phyloP scores from a whole-genome alignment of 2,113 vertebrate species.

The Todiramphus saurophagus region DNA sequence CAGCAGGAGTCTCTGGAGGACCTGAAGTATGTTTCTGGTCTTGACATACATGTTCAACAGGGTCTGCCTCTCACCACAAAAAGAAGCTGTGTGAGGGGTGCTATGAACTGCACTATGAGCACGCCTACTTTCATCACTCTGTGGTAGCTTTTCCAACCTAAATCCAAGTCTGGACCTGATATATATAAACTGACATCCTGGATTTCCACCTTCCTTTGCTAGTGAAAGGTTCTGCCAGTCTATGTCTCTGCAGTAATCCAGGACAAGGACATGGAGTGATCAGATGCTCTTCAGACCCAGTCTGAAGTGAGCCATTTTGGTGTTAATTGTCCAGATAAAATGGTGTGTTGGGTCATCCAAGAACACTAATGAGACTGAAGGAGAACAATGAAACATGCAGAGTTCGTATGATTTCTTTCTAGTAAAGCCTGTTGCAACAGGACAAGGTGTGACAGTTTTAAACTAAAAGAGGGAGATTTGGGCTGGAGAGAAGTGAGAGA shows the following conservation, averaged over 20 bases:
- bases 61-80: not conserved
- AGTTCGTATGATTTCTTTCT: not conserved
- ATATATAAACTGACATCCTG: not conserved
- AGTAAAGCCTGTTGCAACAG: not conserved
- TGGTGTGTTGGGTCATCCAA: not conserved
- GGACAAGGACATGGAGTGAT: not conserved
- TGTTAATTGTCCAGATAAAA: not conserved
- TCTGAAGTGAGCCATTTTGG: not conserved
- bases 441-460: not conserved
- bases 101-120: not conserved
- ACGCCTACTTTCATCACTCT: not conserved
- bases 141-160: accelerated
- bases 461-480: not conserved
- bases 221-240: not conserved
- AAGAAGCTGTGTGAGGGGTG: not conserved
- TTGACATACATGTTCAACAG: accelerated
- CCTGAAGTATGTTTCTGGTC: not conserved
- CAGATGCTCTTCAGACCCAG: not conserved
- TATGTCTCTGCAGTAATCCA: not conserved
- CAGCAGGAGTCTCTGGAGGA: not conserved
- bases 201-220: not conserved
- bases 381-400: not conserved
- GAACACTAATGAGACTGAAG: not conserved
- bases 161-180: not conserved
- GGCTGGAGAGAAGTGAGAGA: not conserved